Base-by-base conservation (phyloP, 2,113 vertebrate species). In the Syrmaticus mikado region DNA sequence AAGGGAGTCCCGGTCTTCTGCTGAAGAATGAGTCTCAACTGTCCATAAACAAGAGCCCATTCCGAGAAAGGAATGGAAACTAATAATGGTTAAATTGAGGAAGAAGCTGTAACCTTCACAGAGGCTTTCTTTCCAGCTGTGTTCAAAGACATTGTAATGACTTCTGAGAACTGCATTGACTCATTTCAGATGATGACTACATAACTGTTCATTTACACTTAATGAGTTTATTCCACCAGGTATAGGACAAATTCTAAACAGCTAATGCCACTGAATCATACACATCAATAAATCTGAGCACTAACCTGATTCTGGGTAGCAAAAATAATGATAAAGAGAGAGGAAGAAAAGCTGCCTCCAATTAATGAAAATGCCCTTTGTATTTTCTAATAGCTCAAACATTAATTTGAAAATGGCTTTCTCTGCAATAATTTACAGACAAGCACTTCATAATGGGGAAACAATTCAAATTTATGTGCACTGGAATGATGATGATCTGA, bases 381-480 rank as follows among this genome's bases (percentile, higher is more conserved):
- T 97, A 97, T 97, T 97, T 98, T 97, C 97, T 97, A 98, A 98
- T 97, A 96, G 95, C 96, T 95, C 77, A 94, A 97, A 97, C 97
- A 97, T 97, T 98, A 98, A 97, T 98, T 97, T 97, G 94, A 97
- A 98, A 98, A 98, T 97, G 89, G 94, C 95, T 97, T 97, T 97
- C 97, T 94, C 87, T 93, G 95, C 95, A 97, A 97, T 98, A 98
- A 98, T 98, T 98, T 97, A 95, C 94, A 97, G 97, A 97, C 97
- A 98, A 98, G 96, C 96, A 97, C 90, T 97, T 97, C 96, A 97
- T 98, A 98, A 98, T 98, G 96, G 89, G 85, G 97, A 97, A 98
- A 98, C 97, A 98, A 98, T 98, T 98, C 97, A 98, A 98, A 98
- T 98, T 97, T 97, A 98, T 98, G 97, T 96, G 96, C 97, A 97